phyloP scores from a whole-genome alignment of 2,113 vertebrate genomes.

The Phoenicopterus ruber region DNA sequence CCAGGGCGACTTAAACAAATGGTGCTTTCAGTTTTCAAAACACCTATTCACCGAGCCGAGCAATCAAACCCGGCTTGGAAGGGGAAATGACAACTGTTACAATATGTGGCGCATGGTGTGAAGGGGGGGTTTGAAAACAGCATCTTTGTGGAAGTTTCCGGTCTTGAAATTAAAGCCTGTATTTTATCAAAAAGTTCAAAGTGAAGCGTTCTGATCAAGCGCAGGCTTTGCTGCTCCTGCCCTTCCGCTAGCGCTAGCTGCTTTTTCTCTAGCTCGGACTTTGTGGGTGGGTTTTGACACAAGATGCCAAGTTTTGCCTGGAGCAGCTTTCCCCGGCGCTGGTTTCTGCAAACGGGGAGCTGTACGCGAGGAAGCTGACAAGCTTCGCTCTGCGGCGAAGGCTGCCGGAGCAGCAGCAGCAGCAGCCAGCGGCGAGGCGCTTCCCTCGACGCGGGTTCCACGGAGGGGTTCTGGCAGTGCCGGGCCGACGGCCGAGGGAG shows the following conservation, averaged over 20 bases:
- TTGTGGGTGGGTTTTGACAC: neutral
- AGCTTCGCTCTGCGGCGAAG: fast-evolving
- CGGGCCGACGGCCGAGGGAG: fast-evolving
- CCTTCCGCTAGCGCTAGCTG: neutral
- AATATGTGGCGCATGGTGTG: neutral
- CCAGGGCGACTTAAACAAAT: neutral
- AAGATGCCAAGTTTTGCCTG: neutral
- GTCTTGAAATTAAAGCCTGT: neutral
- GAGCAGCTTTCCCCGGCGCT: neutral
- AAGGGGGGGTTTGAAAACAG: neutral
- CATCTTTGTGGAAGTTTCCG: neutral
- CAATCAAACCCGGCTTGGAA: neutral
- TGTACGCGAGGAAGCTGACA: neutral
- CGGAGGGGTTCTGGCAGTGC: neutral
- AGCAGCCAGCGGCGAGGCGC: neutral
- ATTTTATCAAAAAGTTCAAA: neutral
- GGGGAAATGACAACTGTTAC: neutral
- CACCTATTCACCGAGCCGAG: neutral
- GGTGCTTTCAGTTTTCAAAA: neutral
- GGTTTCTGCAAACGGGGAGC: neutral
- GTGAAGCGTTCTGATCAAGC: neutral
- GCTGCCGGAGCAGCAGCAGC: neutral
- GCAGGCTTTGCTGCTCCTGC: neutral
- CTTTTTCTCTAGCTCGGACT: neutral
- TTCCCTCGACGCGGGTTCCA: neutral